These are phyloP conservation scores for Isichthys henryi DNA, from an alignment of 2,113 vertebrate genomes.

Conservation along the genomic window DNA sequence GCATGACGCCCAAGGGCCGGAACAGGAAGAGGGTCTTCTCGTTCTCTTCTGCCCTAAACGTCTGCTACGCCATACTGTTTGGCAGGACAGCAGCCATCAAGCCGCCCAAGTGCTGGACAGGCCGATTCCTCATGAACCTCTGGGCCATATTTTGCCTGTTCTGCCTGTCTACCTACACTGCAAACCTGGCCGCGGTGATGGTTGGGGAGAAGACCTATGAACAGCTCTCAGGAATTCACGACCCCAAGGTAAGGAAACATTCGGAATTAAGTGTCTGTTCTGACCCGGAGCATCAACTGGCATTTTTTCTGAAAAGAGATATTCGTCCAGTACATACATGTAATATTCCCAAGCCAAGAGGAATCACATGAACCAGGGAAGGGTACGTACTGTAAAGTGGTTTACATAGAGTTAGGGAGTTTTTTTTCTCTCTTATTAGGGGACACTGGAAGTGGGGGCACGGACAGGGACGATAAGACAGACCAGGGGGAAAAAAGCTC, in stretches of 20 bases:
- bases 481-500: neutral
- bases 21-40: constrained; percentile 75
- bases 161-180: constrained; percentile 75
- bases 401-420: neutral
- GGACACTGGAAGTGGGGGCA: neutral
- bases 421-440: neutral
- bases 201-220: constrained; percentile 82
- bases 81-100: constrained; percentile 75
- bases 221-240: constrained; percentile 80
- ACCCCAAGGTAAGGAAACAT: constrained; percentile 70
- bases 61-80: constrained; percentile 75
- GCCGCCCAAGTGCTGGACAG: constrained; percentile 77
- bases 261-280: neutral
- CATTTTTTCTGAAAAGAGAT: neutral
- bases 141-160: constrained; percentile 82
- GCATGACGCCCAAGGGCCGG: constrained; percentile 72
- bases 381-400: neutral
- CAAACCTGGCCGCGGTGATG: constrained; percentile 79
- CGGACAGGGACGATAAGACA: neutral
- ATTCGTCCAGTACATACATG: neutral
- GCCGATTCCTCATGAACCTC: constrained; percentile 78
- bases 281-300: too few species aligned
- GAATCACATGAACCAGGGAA: neutral
- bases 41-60: constrained; percentile 73
- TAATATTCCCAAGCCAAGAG: neutral